These are phyloP conservation scores for Sylvia borin DNA, from an alignment of 2,797 vertebrate species.

Conservation along the genomic window DNA sequence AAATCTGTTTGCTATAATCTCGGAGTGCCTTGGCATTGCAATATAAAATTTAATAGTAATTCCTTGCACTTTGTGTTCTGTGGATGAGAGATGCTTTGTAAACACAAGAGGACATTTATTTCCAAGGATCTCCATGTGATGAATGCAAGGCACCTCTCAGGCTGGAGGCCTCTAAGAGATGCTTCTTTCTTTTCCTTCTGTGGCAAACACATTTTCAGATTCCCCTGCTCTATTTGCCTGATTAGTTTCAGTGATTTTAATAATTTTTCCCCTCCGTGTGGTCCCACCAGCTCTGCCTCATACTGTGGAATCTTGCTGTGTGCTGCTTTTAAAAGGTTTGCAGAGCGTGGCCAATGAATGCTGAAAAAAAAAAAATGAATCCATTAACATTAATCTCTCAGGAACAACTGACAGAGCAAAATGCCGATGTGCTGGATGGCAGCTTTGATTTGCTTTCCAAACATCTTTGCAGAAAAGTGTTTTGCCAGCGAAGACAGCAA, in stretches of 20 bases:
- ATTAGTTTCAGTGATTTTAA: not conserved
- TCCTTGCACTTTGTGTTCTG: constrained; percentile 11
- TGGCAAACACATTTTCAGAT: not conserved
- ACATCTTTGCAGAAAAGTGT: not conserved
- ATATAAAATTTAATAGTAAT: not conserved
- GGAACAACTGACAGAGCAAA: not conserved
- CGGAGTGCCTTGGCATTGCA: not conserved
- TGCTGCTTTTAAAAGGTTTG: not conserved
- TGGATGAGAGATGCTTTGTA: not conserved
- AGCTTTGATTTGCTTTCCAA: not conserved
- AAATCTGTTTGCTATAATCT: not conserved
- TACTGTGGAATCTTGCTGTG: not conserved
- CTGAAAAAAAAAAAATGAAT: not conserved
- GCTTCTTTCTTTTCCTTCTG: not conserved
- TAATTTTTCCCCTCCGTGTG: not conserved
- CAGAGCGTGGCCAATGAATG: fast-evolving
- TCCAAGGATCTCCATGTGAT: not conserved
- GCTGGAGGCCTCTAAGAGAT: too few relatives aligned
- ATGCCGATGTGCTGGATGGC: not conserved
- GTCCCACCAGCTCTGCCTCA: not conserved
- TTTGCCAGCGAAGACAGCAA: not conserved
- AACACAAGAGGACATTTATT: not conserved
- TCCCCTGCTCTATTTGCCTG: not conserved
- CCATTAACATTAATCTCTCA: not conserved
- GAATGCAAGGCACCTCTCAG: not conserved